Conservation (phyloP, 2,888 invertebrate species). For the Autographa gamma region DNA sequence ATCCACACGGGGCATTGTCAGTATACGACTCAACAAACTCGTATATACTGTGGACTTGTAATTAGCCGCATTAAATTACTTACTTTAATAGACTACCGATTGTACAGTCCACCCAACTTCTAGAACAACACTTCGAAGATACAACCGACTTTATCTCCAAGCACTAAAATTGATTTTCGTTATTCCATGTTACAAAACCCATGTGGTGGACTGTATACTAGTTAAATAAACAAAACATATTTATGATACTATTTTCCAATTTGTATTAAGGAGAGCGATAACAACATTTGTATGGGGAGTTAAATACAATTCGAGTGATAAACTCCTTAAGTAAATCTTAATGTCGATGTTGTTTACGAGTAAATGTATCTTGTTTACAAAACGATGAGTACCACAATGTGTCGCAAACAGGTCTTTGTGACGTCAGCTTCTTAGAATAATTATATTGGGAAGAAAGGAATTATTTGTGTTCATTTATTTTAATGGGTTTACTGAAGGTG, state of each 20-base stretch:
- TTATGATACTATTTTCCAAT: slow-evolving; percentile 44
- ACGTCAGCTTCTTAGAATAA: slow-evolving; percentile 1
- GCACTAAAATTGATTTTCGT: neutral
- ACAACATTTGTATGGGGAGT: slow-evolving; percentile 39
- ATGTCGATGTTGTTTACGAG: slow-evolving; percentile 34
- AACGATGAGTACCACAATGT: slow-evolving; percentile 15
- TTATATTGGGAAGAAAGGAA: slow-evolving; percentile 4
- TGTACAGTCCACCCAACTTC: slow-evolving; percentile 20
- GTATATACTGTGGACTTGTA: slow-evolving; percentile 36
- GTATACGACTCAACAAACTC: slow-evolving; percentile 46
- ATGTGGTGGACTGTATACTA: neutral
- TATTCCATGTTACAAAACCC: neutral
- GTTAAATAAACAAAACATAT: slow-evolving; percentile 43
- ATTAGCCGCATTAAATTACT: slow-evolving; percentile 47
- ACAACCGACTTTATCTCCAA: neutral
- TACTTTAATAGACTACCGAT: slow-evolving; percentile 42
- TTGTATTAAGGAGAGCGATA: slow-evolving; percentile 42
- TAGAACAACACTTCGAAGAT: neutral
- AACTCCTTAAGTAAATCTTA: slow-evolving; percentile 31
- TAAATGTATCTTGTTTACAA: slow-evolving; percentile 20
- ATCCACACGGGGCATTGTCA: slow-evolving; percentile 50
- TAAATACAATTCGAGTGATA: slow-evolving; percentile 32
- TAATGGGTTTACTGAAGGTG: neutral
- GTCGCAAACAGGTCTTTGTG: slow-evolving; percentile 5
- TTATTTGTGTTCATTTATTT: slow-evolving; percentile 2